Evolutionary conservation across 2,113 vertebrate species (phyloP).

Genomic region (Indicator maculatus): DNA sequence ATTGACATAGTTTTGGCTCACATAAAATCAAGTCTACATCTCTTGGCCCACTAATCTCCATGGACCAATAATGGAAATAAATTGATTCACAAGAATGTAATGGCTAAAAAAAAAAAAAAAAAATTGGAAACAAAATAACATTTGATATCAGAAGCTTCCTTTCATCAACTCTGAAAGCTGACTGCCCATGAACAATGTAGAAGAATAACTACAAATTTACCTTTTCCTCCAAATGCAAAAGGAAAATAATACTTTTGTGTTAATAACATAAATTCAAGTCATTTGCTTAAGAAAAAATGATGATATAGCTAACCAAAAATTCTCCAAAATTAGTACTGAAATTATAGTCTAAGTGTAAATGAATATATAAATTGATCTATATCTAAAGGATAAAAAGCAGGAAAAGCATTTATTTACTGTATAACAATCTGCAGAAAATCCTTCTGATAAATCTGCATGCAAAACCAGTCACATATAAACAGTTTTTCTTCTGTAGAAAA

Average conservation of each 20-base stretch:
- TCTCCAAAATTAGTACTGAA: not conserved
- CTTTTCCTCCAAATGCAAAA: not conserved
- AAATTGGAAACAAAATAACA: not conserved
- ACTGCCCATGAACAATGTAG: not conserved
- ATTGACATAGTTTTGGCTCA: not conserved
- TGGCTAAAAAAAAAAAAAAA: not conserved
- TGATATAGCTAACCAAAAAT: not conserved
- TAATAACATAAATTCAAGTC: not conserved
- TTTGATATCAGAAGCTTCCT: not conserved
- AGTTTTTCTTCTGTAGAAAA: conserved; percentile 12
- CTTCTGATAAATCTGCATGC: conserved; percentile 44
- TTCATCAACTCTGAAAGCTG: not conserved
- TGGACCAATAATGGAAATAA: not conserved
- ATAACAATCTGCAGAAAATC: conserved; percentile 48
- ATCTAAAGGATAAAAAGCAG: conserved; percentile 19
- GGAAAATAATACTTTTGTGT: not conserved
- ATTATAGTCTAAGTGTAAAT: conserved; percentile 25
- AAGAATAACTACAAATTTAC: not conserved
- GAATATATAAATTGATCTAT: not conserved
- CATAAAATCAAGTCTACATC: not conserved
- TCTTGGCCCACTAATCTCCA: not conserved
- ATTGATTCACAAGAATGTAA: not conserved
- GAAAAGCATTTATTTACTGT: conserved; percentile 7
- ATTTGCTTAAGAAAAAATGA: not conserved
- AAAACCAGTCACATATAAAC: conserved; percentile 40